Base-by-base conservation (phyloP, 2,888 invertebrate genomes). In the Lampropteryx suffumata region DNA sequence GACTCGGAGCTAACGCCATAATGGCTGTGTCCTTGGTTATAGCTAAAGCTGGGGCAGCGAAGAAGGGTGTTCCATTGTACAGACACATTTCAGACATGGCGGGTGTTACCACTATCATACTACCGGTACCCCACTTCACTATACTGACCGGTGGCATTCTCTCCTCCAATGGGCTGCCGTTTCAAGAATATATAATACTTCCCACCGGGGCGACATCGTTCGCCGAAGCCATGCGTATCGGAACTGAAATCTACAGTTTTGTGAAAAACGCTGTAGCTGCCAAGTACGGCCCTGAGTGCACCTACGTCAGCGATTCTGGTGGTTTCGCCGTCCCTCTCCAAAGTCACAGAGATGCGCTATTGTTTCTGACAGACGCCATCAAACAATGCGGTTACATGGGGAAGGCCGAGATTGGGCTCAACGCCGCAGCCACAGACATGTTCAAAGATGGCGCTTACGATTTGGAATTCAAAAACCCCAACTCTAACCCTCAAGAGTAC, bases 41-140 rank as follows among this genome's bases (percentile, higher is more conserved):
- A 0, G 96, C 96, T 79, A 99, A 99, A 88, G 99, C 99, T 59
- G 99, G 98, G 29, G 99, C 99, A 50, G 98, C 98, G 52, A 96
- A 97, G 82, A 97, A 97, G 86, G 96, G 95, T 36, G 87, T 96
- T 14, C 96, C 97, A 3, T 87, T 97, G 10, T 97, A 97, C 84
- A 94, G 94, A 84, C 98, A 99, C 84, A 95, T 99, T 63, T 99
- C 99, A 21, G 97, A 99, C 75, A 92, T 99, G 82, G 97, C 98
- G 55, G 97, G 97, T 58, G 96, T 97, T 68, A 93, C 92, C 48
- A 92, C 96, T 27, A 95, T 99, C 59, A 94, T 99, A 64, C 91
- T 99, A 42, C 99, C 99, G 3, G 97, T 98, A 1, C 99, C 99
- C 11, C 98, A 99, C 40, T 98, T 99, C 83, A 99, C 98, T 73